Evolutionary conservation across 1,140 invertebrate species (phyloP), one percentile per base, ranked within the genome.

Genomic region (Tetramorium parvispinum): DNA sequence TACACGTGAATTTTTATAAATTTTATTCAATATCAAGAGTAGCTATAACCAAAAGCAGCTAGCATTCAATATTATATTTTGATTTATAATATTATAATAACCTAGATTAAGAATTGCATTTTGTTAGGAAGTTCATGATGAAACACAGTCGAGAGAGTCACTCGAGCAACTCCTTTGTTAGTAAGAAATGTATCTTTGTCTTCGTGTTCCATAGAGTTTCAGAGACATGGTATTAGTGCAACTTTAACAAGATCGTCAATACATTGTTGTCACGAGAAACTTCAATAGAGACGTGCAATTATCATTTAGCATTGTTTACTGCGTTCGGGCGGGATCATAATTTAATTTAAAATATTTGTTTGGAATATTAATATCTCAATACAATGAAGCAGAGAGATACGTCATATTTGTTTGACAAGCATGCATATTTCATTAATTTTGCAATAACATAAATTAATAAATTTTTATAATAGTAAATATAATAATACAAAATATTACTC

Each of bases 81-180:
- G 10, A 70, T 55, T 81, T 70, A 81, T 70, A 70, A 27, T 21
- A 18, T 40, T 40, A 40, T 40, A 43, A 63, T 78, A 78, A 63
- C 7, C 13, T 27, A 21, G 21, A 55, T 81, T 21, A 8, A 71
- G 27, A 51, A 27, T 32, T 32, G 4, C 3, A 32, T 32, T 32
- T 32, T 71, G 49, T 16, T 16, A 11, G 37, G 1, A 51, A 66
- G 46, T 70, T 43, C 16, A 43, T 18, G 16, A 70, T 32, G 32
- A 32, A 32, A 32, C 27, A 32, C 49, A 55, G 5, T 24, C 11
- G 49, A 70, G 51, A 81, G 21, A 79, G 76, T 65, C 27, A 49
- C 61, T 82, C 65, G 21, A 79, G 76, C 51, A n/a, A 49, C 61
- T 82, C 65, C 51, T 82, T 82, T 82, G 51, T 82, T 24, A 18